Conservation (phyloP, 2,113 vertebrate species). For the Cacatua alba region DNA sequence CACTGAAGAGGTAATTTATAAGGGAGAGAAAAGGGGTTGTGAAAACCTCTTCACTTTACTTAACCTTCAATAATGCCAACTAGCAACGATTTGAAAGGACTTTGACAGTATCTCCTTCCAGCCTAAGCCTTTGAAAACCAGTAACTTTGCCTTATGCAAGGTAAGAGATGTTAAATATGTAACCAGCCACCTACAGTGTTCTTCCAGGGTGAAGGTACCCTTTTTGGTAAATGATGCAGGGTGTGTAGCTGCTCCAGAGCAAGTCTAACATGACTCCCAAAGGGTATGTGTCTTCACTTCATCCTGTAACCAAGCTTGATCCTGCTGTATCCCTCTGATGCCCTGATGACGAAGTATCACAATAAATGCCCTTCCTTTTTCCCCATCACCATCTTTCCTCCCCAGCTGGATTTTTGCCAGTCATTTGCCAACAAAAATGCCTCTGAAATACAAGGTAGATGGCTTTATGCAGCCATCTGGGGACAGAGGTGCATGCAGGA, state of each 20-base stretch:
- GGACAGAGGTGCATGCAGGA: not conserved
- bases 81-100: not conserved
- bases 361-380: not conserved
- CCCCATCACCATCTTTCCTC: not conserved
- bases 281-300: not conserved
- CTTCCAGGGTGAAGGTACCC: not conserved
- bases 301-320: not conserved
- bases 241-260: not conserved
- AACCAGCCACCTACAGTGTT: not conserved
- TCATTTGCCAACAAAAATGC: not conserved
- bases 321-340: not conserved
- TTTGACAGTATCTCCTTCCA: not conserved
- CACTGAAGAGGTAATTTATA: not conserved
- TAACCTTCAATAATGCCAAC: not conserved
- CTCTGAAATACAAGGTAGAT: not conserved
- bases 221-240: not conserved
- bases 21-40: not conserved
- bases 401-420: not conserved
- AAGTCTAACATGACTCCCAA: not conserved
- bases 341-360: not conserved
- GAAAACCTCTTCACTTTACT: not conserved
- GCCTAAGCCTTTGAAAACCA: not conserved
- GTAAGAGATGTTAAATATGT: not conserved
- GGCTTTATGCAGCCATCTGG: not conserved
- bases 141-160: not conserved